Evolutionary conservation across 2,888 invertebrate species (phyloP).

Genomic region (Chrysolina oricalcia): DNA sequence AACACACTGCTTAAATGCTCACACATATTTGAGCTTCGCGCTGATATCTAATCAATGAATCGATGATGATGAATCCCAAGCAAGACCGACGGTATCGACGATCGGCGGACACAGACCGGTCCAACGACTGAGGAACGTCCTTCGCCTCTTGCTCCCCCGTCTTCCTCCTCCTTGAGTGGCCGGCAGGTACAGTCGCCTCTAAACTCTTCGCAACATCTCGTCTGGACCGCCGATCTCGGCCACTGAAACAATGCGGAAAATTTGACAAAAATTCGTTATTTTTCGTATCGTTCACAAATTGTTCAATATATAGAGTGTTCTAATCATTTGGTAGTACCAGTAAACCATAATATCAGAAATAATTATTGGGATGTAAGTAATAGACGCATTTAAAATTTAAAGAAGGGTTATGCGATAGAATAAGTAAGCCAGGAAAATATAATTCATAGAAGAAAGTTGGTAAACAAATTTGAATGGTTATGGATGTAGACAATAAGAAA

Average conservation of each 20-base stretch:
- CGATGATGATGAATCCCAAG: conserved; percentile 69
- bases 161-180: conserved; percentile 46
- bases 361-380: no score
- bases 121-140: conserved; percentile 60
- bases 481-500: no score
- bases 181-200: conserved; percentile 61
- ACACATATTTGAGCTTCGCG: conserved; percentile 66
- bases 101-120: conserved; percentile 66
- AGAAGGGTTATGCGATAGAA: no score
- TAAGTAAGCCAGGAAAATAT: no score
- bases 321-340: no score
- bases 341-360: no score
- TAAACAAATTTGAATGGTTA: no score
- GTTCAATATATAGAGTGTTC: background rate
- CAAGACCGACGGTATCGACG: conserved; percentile 65
- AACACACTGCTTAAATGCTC: conserved; percentile 64
- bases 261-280: background rate
- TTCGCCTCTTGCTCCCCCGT: conserved; percentile 53
- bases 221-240: background rate
- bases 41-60: conserved; percentile 71
- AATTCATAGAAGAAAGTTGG: no score
- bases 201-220: conserved; percentile 59
- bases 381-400: no score
- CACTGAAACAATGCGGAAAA: conserved; percentile 6
- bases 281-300: background rate